A percentile compares a stretch with the other conserved stretches of the same genome.
Conservation (phyloP, 2,113 vertebrate genomes). For the Sorex araneus region DNA sequence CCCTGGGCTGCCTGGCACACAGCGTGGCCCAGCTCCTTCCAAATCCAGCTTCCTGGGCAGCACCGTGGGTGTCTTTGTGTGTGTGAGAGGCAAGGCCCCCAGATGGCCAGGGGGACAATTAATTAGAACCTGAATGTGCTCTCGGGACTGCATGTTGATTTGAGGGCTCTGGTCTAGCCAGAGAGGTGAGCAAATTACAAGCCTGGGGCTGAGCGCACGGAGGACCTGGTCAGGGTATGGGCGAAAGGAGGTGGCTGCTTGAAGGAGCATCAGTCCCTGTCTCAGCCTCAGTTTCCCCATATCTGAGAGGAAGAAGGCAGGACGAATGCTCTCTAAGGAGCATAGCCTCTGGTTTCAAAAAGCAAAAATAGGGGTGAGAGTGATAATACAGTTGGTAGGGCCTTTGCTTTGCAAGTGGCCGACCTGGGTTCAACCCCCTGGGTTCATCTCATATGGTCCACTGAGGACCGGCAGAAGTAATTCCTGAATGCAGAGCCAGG, state of each 20-base stretch:
- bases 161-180: neutral
- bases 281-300: conserved; percentile 48
- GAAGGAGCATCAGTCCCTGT: neutral
- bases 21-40: conserved; percentile 44
- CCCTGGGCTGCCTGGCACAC: conserved; percentile 57
- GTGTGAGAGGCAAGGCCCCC: neutral
- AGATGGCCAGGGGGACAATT: conserved; percentile 27
- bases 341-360: neutral
- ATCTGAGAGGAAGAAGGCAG: neutral
- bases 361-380: no score
- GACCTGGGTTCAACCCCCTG: no score
- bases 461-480: no score
- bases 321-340: neutral
- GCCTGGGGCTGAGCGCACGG: neutral
- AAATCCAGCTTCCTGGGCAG: conserved; percentile 72
- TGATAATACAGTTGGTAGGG: no score
- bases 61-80: conserved; percentile 55
- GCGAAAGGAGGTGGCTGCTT: neutral
- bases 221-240: neutral
- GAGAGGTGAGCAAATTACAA: neutral
- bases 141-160: neutral
- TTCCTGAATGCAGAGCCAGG: no score
- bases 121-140: neutral
- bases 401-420: no score
- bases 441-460: no score